Percentiles rank a stretch among this genome's conserved stretches.
These are phyloP conservation scores for Parauchenoglanis ngamensis DNA, from an alignment of 2,797 vertebrate genomes.

Conservation along the genomic window DNA sequence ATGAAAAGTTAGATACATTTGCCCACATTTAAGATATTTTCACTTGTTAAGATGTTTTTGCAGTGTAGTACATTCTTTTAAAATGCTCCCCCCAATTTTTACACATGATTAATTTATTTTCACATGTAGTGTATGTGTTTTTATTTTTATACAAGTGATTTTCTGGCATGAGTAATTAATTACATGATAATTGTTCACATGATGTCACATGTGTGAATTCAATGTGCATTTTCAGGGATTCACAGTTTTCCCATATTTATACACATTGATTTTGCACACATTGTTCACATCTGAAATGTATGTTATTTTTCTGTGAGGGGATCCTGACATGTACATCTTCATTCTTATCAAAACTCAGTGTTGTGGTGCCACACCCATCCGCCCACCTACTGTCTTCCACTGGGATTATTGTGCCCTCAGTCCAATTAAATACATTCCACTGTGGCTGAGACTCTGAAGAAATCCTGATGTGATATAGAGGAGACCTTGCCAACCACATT, in stretches of 20 bases:
- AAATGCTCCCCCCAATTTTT: not conserved
- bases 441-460: constrained; percentile 77
- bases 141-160: not conserved
- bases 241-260: not conserved
- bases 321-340: not conserved
- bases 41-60: not conserved
- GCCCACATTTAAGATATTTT: not conserved
- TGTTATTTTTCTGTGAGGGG: not conserved
- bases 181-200: not conserved
- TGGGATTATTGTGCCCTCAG: not conserved
- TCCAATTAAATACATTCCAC: constrained; percentile 26
- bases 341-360: not conserved
- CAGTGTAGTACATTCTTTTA: not conserved
- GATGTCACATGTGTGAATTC: not conserved
- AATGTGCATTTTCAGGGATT: not conserved
- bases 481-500: constrained; percentile 14
- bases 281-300: not conserved
- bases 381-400: not conserved
- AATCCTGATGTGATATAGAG: constrained; percentile 3
- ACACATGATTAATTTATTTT: not conserved
- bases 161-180: not conserved
- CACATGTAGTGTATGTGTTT: not conserved
- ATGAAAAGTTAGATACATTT: not conserved
- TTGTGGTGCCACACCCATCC: not conserved
- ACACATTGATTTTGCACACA: not conserved